phyloP scores from a whole-genome alignment of 2,888 invertebrate genomes.

The Rotaria magnacalcarata region DNA sequence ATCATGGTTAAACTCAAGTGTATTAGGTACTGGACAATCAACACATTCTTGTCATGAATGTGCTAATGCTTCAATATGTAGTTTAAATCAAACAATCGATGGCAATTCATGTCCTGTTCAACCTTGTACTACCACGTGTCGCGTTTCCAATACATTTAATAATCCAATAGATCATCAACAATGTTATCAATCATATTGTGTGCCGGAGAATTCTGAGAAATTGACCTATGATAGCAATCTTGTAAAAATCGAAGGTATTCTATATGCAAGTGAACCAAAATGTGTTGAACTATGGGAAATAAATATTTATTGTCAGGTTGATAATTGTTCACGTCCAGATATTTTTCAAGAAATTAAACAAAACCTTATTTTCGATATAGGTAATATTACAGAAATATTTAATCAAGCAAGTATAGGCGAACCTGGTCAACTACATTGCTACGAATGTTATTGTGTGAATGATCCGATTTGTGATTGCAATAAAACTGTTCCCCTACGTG shows the following conservation, averaged over 20 bases:
- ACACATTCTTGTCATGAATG: background rate
- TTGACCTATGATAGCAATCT: background rate
- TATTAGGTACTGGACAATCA: background rate
- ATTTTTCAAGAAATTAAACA: background rate
- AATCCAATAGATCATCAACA: background rate
- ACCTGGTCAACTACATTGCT: background rate
- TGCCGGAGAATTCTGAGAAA: background rate
- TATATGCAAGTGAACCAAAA: background rate
- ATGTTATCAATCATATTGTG: slow-evolving; percentile 10
- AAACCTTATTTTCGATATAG: background rate
- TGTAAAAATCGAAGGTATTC: background rate
- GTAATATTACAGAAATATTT: background rate
- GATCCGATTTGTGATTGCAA: background rate
- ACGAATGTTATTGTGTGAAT: background rate
- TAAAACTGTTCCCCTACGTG: background rate
- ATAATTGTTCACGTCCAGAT: background rate
- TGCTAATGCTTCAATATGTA: background rate
- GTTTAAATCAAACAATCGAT: background rate
- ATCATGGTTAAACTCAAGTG: background rate
- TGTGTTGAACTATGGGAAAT: background rate
- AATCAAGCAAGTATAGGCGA: background rate
- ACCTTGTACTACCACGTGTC: background rate
- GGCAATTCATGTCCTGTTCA: background rate
- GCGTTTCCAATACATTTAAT: background rate
- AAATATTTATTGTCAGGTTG: background rate